These are phyloP conservation scores for Sarcophilus harrisii DNA, from an alignment of 2,797 vertebrate species.

Conservation along the genomic window DNA sequence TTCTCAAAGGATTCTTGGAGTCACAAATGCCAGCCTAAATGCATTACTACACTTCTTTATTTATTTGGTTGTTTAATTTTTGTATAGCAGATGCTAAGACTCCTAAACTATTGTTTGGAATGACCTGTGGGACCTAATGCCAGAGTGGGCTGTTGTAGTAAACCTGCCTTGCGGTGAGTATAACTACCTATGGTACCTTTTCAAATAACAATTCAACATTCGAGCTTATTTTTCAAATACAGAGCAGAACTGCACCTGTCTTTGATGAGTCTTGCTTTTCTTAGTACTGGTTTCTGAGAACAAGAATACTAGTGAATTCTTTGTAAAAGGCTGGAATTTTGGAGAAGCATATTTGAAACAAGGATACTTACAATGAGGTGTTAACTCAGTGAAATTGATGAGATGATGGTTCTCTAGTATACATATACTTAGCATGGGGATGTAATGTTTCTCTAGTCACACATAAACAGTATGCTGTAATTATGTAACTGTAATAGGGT, in stretches of 20 bases:
- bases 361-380: no score
- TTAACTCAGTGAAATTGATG: no score
- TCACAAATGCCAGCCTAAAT: neutral
- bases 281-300: constrained; percentile 10
- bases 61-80: no score
- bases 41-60: neutral
- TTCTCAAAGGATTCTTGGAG: neutral
- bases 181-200: neutral
- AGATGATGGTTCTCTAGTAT: no score
- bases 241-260: constrained; percentile 1
- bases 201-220: constrained; percentile 20
- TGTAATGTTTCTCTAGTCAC: no score
- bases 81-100: no score
- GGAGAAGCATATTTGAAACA: no score
- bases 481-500: no score
- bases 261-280: constrained; percentile 14
- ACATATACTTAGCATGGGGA: no score
- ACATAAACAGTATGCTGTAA: no score
- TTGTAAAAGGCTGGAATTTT: no score
- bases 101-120: neutral
- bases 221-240: neutral
- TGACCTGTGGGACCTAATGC: neutral
- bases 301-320: neutral
- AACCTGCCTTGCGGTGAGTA: neutral
- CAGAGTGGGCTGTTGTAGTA: neutral